Percentiles rank a stretch among this genome's conserved stretches.
These are phyloP conservation scores for Radopholus similis DNA, from an alignment of 1,140 invertebrate genomes.

Conservation along the genomic window DNA sequence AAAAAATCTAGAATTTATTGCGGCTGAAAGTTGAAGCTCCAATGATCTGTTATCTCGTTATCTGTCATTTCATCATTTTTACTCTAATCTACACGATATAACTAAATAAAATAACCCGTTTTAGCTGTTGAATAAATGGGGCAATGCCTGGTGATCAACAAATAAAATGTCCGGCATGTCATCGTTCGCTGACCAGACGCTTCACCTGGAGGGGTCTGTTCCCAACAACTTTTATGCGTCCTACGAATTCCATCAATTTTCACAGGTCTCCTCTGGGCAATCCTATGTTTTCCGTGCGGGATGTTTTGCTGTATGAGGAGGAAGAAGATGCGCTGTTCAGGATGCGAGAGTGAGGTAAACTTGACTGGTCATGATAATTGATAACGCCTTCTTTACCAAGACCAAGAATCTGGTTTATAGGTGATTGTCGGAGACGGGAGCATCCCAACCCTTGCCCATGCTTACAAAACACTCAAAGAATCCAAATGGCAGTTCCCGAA, in stretches of 20 bases:
- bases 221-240: no score
- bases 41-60: no score
- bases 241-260: no score
- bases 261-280: conserved; percentile 41
- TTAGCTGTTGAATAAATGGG: no score
- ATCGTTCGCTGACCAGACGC: conserved; percentile 21
- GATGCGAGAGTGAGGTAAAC: conserved; percentile 43
- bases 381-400: background rate
- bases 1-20: no score
- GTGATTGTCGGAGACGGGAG: conserved; percentile 27
- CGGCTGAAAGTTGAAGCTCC: no score
- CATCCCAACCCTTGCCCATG: conserved; percentile 25
- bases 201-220: conserved; percentile 48
- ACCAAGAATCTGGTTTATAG: conserved; percentile 7
- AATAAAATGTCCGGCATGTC: conserved; percentile 21
- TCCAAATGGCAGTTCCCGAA: conserved; percentile 43
- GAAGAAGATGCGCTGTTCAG: conserved; percentile 25
- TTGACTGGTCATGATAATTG: background rate
- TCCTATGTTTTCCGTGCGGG: conserved; percentile 54
- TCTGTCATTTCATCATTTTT: no score
- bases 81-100: no score
- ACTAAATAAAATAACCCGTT: no score
- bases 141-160: background rate
- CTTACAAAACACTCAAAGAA: conserved; percentile 32
- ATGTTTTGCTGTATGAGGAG: conserved; percentile 48